Evolutionary conservation across 1,140 invertebrate species (phyloP).

Genomic region (Colletes latitarsis): DNA sequence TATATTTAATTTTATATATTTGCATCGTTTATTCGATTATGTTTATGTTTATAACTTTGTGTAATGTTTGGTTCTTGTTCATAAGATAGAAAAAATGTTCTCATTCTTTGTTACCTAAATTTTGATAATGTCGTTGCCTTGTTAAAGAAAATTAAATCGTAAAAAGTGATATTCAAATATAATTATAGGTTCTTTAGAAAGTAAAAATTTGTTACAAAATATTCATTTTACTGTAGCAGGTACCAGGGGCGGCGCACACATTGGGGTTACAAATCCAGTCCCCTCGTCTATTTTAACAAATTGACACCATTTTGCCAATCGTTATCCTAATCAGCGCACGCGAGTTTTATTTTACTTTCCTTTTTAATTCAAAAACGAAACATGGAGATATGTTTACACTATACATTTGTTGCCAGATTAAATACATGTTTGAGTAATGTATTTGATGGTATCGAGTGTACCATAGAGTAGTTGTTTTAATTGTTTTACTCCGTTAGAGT

Average conservation of each 20-base stretch:
- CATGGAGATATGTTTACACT: background rate
- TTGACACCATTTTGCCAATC: slow-evolving; percentile 74
- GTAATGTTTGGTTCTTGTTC: background rate
- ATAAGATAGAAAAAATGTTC: background rate
- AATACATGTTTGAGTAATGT: background rate
- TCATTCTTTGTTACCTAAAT: slow-evolving; percentile 18
- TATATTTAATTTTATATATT: background rate
- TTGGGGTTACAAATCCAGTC: slow-evolving; percentile 73
- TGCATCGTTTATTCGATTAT: background rate
- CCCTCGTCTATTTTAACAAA: slow-evolving; percentile 77
- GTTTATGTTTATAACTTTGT: background rate
- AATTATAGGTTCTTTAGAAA: slow-evolving; percentile 33
- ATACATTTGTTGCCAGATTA: background rate
- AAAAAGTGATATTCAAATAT: slow-evolving; percentile 21
- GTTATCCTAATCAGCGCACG: slow-evolving; percentile 72
- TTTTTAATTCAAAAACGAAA: slow-evolving; percentile 30
- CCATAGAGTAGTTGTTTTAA: slow-evolving; percentile 30
- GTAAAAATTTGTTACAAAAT: slow-evolving; percentile 40
- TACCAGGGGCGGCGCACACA: slow-evolving; percentile 74
- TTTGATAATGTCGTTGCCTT: background rate
- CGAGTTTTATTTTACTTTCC: slow-evolving; percentile 14
- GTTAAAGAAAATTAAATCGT: slow-evolving; percentile 21
- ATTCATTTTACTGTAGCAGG: slow-evolving; percentile 69
- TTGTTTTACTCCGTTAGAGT: slow-evolving; percentile 30
- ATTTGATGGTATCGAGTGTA: slow-evolving; percentile 19